Base-by-base conservation (phyloP, 92 coral and sea anemone species). In the Bergia puertoricense region DNA sequence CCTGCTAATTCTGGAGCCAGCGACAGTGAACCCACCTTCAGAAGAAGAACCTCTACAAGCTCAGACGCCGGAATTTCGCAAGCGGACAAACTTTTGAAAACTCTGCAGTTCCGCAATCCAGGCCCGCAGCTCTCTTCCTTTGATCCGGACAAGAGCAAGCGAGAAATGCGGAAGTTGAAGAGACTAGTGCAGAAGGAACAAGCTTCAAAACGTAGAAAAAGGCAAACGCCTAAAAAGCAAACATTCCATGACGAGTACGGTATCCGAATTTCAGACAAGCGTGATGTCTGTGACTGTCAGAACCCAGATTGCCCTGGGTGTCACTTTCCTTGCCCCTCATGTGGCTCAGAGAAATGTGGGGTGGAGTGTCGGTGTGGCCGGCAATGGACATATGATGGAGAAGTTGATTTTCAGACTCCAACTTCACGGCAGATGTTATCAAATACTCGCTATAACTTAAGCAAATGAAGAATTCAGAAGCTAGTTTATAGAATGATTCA, bases 291-390 rank as follows among this genome's bases (percentile, higher is more conserved):
- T 81, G 99, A 97, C 81, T 97, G 99, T 86, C 99, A 97, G 76
- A 93, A 96, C 78, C 72, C 84, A 37, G 89, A 97, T 82, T 97
- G 99, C 69, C 96, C 98, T 1, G 99, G 99, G 0, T 97, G 99
- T 37, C 99, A 97, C 79, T 95, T 94, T 86, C 98, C 99, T 0
- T 97, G 99, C 46, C 74, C 92, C 18, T 94, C 99, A 4, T 97
- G 99, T 88, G 98, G 99, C 8, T 97, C 99, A 45, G 99, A 95
- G 82, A 97, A 97, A 77, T 97, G 99, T 76, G 99, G 99, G 3
- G 93, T 95, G 18, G 99, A 97, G 77, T 97, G 99, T 57, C 95
- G 99, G 11, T 97, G 99, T 72, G 93, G 91, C 78, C 82, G 99
- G 73, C 89, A 77, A 39, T 97, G 99, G 99, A 95, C 99, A 43